phyloP scores from a whole-genome alignment of 1,140 invertebrate species.

The Musca vetustissima region DNA sequence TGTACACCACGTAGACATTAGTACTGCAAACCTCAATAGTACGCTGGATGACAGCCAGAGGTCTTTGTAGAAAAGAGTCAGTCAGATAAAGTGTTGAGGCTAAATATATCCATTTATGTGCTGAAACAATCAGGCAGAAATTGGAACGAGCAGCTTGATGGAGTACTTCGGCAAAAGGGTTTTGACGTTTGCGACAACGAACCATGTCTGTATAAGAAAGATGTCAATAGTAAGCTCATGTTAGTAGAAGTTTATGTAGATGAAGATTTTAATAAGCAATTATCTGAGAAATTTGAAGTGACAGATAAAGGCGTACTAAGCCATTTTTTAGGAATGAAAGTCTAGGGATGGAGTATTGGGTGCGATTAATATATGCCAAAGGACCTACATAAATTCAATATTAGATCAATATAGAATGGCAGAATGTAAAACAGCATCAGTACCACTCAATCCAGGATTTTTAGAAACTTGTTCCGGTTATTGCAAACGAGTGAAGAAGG shows the following conservation, averaged over 20 bases:
- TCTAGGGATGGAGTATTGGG: no score
- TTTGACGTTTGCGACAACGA: constrained; percentile 38
- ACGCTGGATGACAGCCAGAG: constrained; percentile 38
- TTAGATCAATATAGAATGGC: no score
- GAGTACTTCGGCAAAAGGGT: constrained; percentile 34
- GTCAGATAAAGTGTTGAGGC: no score
- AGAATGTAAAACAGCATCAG: not conserved
- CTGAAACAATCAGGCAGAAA: constrained; percentile 31
- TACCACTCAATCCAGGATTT: constrained; percentile 11
- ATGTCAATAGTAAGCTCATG: not conserved
- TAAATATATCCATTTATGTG: constrained; percentile 25
- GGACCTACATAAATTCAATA: no score
- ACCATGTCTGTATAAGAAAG: constrained; percentile 43
- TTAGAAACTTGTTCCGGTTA: not conserved
- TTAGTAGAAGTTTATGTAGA: constrained; percentile 22
- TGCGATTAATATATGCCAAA: no score
- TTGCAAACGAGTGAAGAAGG: constrained; percentile 8
- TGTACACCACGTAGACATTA: no score
- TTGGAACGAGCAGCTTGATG: constrained; percentile 44
- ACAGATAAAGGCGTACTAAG: not conserved
- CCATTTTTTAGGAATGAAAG: no score
- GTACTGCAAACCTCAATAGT: constrained; percentile 56
- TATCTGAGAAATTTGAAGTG: not conserved
- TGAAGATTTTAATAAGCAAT: not conserved
- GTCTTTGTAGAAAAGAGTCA: constrained; percentile 10